These are phyloP conservation scores for Gallinago stenura DNA, from an alignment of 2,797 vertebrate genomes.

Conservation along the genomic window DNA sequence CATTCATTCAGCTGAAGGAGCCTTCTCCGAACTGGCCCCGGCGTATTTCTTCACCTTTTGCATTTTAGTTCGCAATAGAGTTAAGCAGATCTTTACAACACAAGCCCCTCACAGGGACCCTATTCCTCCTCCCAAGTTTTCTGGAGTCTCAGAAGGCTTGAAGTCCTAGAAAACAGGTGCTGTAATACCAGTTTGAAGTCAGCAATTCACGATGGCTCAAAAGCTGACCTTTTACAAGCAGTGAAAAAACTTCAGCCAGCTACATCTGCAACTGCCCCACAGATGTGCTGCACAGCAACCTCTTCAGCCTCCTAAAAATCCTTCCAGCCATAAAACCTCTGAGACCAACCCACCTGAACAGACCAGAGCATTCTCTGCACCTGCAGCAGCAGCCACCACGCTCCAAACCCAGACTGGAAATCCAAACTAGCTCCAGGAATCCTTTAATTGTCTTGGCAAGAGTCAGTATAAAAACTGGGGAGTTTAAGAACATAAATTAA, in stretches of 20 bases:
- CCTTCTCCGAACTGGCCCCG: not conserved
- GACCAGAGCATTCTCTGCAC: not conserved
- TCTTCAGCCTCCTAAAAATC: not conserved
- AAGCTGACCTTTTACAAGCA: not conserved
- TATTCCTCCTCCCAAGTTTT: not conserved
- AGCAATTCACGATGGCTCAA: not conserved
- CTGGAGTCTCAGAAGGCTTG: not conserved
- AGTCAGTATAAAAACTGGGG: not conserved
- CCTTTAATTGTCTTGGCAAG: slow-evolving; percentile 27
- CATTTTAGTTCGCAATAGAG: not conserved
- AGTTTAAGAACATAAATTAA: not conserved
- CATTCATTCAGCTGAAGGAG: not conserved
- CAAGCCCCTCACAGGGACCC: not conserved
- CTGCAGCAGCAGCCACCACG: rapidly evolving
- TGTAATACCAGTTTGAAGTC: not conserved
- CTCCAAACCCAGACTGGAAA: slow-evolving; percentile 8
- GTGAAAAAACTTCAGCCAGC: not conserved
- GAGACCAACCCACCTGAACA: not conserved
- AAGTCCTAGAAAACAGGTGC: not conserved
- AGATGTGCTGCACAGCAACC: not conserved
- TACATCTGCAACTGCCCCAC: not conserved
- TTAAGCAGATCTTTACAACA: not conserved
- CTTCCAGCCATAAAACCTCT: not conserved
- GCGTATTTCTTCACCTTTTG: not conserved
- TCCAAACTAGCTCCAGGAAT: not conserved